Conservation (phyloP, 2,888 invertebrate species). For the Clanis bilineata region DNA sequence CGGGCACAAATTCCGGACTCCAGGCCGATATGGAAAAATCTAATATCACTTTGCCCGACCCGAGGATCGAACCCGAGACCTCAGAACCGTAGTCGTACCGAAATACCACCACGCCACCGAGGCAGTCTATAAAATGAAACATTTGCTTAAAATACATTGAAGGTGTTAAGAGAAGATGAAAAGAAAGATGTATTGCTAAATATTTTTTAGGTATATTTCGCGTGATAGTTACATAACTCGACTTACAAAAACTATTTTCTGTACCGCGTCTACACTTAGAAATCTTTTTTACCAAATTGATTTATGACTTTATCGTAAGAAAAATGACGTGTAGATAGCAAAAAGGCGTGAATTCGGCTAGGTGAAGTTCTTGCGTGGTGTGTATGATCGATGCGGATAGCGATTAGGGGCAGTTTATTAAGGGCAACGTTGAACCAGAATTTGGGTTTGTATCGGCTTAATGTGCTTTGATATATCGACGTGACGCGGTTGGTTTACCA, state of each 20-base stretch:
- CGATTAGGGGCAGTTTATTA: conserved; percentile 5
- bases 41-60: too few species aligned
- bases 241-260: background rate
- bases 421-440: background rate
- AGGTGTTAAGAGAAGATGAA: too few species aligned
- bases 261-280: background rate
- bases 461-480: background rate
- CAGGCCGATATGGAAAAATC: too few species aligned
- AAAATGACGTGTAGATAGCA: background rate
- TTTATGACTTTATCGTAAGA: background rate
- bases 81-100: too few species aligned
- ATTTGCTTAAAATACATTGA: too few species aligned
- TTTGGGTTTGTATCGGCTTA: background rate
- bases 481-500: background rate
- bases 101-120: too few species aligned
- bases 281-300: background rate
- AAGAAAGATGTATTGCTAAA: too few species aligned
- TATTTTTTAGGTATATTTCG: too few species aligned
- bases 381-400: background rate
- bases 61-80: too few species aligned
- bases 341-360: background rate
- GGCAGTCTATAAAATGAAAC: too few species aligned
- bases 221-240: too few species aligned
- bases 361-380: conserved; percentile 1
- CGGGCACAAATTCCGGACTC: too few species aligned